phyloP scores from a whole-genome alignment of 2,888 invertebrate genomes.

The Copidosoma aretas region DNA sequence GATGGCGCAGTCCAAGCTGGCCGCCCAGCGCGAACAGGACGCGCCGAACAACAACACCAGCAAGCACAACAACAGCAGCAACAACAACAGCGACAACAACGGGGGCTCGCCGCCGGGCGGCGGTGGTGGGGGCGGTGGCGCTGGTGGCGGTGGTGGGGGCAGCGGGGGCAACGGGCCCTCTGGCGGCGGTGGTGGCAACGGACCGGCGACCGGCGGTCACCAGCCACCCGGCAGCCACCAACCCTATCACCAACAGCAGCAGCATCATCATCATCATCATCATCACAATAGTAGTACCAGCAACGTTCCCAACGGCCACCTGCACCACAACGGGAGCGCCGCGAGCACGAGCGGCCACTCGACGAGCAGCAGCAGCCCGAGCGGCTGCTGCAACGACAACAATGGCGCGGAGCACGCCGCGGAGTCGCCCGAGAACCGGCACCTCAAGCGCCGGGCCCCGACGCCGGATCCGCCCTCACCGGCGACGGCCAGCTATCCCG shows the following conservation, averaged over 20 bases:
- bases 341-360: neutral
- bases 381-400: conserved; percentile 57
- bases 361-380: conserved; percentile 51
- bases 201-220: conserved; percentile 24
- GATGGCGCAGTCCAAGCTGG: conserved; percentile 75
- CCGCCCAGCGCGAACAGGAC: conserved; percentile 61
- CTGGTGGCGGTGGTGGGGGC: too few species aligned
- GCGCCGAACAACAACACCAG: conserved; percentile 60
- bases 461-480: conserved; percentile 56
- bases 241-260: conserved; percentile 42
- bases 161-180: neutral
- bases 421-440: conserved; percentile 48
- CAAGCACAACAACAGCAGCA: conserved; percentile 39
- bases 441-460: conserved; percentile 44
- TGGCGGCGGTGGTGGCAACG: neutral
- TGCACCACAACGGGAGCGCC: neutral
- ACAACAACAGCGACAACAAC: neutral
- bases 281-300: too few species aligned
- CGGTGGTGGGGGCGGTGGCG: too few species aligned
- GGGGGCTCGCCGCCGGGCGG: too few species aligned
- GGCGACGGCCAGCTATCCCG: conserved; percentile 54
- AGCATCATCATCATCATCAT: neutral
- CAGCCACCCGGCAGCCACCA: conserved; percentile 20
- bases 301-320: too few species aligned
- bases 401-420: conserved; percentile 55